Evolutionary conservation across 2,113 vertebrate species (phyloP).

Genomic region (Delphinapterus leucas): DNA sequence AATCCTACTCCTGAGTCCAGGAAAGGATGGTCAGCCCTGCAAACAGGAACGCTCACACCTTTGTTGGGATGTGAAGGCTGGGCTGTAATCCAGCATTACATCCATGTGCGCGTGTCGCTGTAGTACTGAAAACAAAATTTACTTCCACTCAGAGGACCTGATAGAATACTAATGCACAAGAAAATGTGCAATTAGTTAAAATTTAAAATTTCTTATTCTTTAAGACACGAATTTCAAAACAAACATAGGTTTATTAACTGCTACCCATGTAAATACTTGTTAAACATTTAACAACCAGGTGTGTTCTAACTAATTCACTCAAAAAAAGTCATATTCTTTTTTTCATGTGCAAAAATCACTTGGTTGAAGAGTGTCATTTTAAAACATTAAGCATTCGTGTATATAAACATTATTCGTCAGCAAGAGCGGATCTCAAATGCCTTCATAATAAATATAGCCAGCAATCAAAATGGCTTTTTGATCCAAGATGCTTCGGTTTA

Average conservation of each 20-base stretch:
- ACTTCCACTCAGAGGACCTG: not conserved
- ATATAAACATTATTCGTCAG: not conserved
- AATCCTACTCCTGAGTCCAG: conserved; percentile 2
- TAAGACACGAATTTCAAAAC: conserved; percentile 15
- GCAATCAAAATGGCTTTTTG: not conserved
- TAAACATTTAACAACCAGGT: conserved; percentile 13
- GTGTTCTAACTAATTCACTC: not conserved
- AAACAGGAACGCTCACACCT: not conserved
- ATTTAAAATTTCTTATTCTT: not conserved
- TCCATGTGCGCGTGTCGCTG: rapidly evolving
- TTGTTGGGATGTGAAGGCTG: not conserved
- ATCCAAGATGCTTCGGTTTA: not conserved
- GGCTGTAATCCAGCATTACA: not conserved
- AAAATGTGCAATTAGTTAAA: conserved; percentile 9
- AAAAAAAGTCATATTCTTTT: not conserved
- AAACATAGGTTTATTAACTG: not conserved
- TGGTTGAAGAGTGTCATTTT: not conserved
- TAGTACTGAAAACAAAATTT: not conserved
- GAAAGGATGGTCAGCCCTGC: not conserved
- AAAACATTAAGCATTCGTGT: not conserved
- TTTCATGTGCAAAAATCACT: not conserved
- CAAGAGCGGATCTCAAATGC: not conserved
- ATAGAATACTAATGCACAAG: not conserved
- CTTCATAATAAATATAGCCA: not conserved
- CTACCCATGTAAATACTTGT: not conserved